These are phyloP conservation scores for Buceros bicornis DNA, from an alignment of 2,797 vertebrate species.

Conservation along the genomic window DNA sequence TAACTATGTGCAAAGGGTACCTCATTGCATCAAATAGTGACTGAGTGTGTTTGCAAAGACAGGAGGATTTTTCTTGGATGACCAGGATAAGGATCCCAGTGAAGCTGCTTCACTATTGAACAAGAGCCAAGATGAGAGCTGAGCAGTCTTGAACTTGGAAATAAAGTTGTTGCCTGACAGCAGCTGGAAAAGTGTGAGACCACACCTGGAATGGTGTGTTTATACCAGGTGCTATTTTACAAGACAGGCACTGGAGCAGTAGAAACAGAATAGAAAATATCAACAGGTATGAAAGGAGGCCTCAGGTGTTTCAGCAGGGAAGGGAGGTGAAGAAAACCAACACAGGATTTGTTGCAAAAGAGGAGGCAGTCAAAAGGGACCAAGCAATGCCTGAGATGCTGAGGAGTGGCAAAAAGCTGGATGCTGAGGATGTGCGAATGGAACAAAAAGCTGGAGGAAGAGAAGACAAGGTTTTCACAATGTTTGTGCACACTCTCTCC, in stretches of 20 bases:
- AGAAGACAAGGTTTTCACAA: constrained; percentile 16
- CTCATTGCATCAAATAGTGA: background rate
- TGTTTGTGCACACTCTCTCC: constrained; percentile 39
- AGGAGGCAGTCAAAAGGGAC: constrained; percentile 23
- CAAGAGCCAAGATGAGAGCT: accelerated
- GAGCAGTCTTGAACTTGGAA: constrained; percentile 13
- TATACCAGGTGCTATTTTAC: constrained; percentile 49
- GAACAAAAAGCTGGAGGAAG: constrained; percentile 35
- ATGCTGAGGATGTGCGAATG: background rate
- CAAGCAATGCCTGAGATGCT: background rate
- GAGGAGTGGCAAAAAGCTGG: background rate
- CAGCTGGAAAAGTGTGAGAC: background rate
- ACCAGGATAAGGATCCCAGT: background rate
- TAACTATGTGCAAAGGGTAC: background rate
- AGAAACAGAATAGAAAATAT: constrained; percentile 36
- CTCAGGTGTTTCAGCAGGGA: constrained; percentile 13
- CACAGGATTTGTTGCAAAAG: background rate
- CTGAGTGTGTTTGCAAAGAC: background rate
- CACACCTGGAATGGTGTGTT: constrained; percentile 63
- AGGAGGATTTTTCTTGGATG: background rate
- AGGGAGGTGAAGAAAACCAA: constrained; percentile 25
- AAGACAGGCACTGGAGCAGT: background rate
- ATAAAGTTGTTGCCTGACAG: background rate
- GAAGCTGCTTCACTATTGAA: background rate
- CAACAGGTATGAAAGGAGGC: constrained; percentile 27